Base-by-base conservation (phyloP, 2,113 vertebrate species). In the Phrynosoma blainvillii region DNA sequence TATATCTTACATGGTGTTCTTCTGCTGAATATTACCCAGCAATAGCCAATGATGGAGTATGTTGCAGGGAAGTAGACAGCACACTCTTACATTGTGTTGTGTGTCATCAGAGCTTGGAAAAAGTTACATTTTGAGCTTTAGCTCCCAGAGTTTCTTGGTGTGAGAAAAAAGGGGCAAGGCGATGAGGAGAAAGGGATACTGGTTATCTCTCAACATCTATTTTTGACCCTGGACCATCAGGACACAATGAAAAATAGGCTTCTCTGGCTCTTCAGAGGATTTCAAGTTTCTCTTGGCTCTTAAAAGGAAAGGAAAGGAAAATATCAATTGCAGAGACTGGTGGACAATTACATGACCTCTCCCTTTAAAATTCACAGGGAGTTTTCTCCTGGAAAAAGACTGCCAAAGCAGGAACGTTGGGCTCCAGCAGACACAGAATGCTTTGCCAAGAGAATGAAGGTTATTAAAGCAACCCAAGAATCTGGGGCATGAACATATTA, bases 41-140 rank as follows among this genome's bases (percentile, higher is more conserved):
- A 23, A 65, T 3, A 75, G 13, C 32, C 54, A 73, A 27, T 8
- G 25, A 40, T 42, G 6, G 36, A 52, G 68, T n/a, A 47, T 27
- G 11, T 27, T 42, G 25, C 59, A 30, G 25, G 0, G 4, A 20
- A 74, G 23, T 18, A 1, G 1, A 0, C 21, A 14, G 47, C 20
- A 2, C 11, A 10, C 11, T 65, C 14, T 40, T 14, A 40, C 1
- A 47, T 88, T 21, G 4, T 18, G 32, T 73, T 52, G 5, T 62
- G n/a, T 56, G 20, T 47, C 56, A 71, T 74, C 68, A 27, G 27
- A 30, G 25, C 30, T 66, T 70, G 66, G 66, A 70, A 62, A 70
- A 70, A 25, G 66, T 70, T 30, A 71, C 8, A 30, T 71, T 71
- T 71, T 71, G 6, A 71, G 25, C 25, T 27, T 12, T 30, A 30